Conservation (phyloP, 64 coral and sea anemone species). For the Montipora efflorescens region DNA sequence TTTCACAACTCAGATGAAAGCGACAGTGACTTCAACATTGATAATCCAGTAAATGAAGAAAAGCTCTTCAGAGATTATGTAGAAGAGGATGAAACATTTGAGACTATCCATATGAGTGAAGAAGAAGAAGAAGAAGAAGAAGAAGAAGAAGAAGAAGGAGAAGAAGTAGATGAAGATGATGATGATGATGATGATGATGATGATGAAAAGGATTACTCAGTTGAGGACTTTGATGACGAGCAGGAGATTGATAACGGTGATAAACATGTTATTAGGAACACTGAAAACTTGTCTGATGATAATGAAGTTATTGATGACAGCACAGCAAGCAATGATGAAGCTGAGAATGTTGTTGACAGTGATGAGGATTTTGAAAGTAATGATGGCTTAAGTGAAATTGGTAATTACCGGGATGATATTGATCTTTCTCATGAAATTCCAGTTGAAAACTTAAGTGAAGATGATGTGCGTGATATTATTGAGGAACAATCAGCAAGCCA, state of each 20-base stretch:
- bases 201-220: background rate
- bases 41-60: conserved; percentile 10
- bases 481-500: background rate
- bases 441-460: background rate
- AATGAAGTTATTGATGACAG: background rate
- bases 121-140: background rate
- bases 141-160: background rate
- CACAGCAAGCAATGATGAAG: background rate
- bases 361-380: background rate
- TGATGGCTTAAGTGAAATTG: conserved; percentile 16
- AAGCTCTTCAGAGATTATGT: background rate
- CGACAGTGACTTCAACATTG: conserved; percentile 1
- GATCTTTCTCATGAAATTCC: background rate
- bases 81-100: background rate
- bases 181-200: background rate
- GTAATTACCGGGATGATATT: background rate
- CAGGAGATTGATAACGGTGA: background rate
- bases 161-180: background rate
- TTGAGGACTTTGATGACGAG: background rate
- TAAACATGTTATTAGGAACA: background rate
- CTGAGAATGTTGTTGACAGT: background rate
- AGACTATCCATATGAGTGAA: background rate
- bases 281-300: background rate
- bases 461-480: background rate
- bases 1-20: conserved; percentile 1